Evolutionary conservation across 2,888 invertebrate genomes (phyloP), one percentile per base, ranked within the genome.

Genomic region (Bimastos eiseni): DNA sequence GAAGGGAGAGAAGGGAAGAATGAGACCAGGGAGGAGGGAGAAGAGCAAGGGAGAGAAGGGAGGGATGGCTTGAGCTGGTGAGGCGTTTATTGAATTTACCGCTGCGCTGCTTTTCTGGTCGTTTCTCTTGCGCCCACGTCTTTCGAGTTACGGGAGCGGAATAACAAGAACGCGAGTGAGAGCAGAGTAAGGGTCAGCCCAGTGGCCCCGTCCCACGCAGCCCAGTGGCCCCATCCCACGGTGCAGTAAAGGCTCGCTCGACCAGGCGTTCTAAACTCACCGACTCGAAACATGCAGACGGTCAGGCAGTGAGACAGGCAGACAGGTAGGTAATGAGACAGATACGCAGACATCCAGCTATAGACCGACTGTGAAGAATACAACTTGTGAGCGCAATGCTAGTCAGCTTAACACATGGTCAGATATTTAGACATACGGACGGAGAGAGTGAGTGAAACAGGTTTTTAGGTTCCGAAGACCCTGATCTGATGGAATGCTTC

Each of bases 71-170:
- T 86, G 86, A 70, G 70, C 70, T 70, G 70, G 30, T 70, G 70
- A 70, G 70, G n/a, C 70, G 70, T 70, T 70, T 70, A 70, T 70
- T 70, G 70, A 70, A 70, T 70, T 70, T 70, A 70, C 70, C 70
- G 70, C 70, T 70, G 70, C 8, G n/a, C n/a, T 70, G 70, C n/a
- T 70, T 11, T 70, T 49, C 49, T 49, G 49, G 49, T 49, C 24
- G 49, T 49, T 24, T 24, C 24, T 49, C 49, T n/a, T 30, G 30
- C n/a, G 70, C 11, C 70, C 11, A n/a, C 70, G 70, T 70, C 70
- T 30, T 70, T 70, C n/a, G 70, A n/a, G 70, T n/a, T 70, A 70
- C 70, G 70, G 30, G 13, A 70, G 70, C 70, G 70, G 70, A 70
- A 70, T 70, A 70, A 70, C 70, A 70, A 70, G 70, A 70, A 70